Conservation (phyloP, 2,113 vertebrate species). For the Pseudorasbora parva region DNA sequence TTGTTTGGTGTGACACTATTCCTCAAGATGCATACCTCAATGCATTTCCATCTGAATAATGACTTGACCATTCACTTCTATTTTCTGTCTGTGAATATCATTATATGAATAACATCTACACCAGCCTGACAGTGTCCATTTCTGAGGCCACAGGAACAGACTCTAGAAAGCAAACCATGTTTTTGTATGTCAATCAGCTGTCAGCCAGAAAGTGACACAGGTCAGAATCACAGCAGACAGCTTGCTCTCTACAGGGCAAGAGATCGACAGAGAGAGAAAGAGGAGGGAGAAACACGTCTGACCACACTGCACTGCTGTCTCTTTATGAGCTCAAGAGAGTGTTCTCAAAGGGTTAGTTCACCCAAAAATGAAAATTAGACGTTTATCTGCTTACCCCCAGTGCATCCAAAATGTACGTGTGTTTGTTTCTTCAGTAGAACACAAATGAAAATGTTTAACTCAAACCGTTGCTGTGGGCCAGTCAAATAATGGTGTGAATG, state of each 20-base stretch:
- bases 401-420: no score
- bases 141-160: background rate
- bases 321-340: background rate
- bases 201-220: background rate
- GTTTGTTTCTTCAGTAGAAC: no score
- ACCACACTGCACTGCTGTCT: background rate
- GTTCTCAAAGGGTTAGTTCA: no score
- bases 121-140: constrained; percentile 1
- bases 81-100: background rate
- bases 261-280: background rate
- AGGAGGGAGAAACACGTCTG: background rate
- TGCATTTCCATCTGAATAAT: background rate
- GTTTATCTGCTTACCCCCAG: no score
- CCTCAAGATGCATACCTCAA: no score
- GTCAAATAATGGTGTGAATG: no score
- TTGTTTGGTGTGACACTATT: no score
- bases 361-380: no score
- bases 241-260: background rate
- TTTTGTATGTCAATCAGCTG: background rate
- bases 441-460: no score
- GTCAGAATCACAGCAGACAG: background rate
- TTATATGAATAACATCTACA: background rate
- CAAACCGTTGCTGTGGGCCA: no score
- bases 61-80: background rate
- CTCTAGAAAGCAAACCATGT: background rate